Evolutionary conservation across 2,888 invertebrate genomes (phyloP).

Genomic region (Ormyrus rosae): DNA sequence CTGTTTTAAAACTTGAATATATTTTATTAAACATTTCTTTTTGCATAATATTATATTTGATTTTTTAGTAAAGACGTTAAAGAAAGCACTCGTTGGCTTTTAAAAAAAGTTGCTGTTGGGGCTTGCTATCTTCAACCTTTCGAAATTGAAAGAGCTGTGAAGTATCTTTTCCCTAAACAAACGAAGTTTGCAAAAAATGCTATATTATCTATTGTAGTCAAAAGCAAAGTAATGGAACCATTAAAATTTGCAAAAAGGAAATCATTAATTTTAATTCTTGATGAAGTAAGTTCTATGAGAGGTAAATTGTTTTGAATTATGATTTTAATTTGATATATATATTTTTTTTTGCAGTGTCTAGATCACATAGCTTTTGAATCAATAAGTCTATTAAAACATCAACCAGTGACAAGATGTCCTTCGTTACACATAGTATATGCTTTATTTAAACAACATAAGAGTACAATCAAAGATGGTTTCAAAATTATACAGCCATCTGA

Average conservation of each 20-base stretch:
- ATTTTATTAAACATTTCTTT: conserved; percentile 68
- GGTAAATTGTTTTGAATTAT: not conserved
- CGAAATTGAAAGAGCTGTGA: conserved; percentile 75
- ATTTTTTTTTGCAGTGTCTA: conserved; percentile 71
- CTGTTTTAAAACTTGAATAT: conserved; percentile 27
- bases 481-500: conserved; percentile 76
- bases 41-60: conserved; percentile 22
- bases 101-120: conserved; percentile 75
- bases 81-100: conserved; percentile 71
- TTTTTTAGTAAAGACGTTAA: conserved; percentile 62
- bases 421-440: conserved; percentile 83
- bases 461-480: conserved; percentile 79
- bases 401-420: conserved; percentile 85
- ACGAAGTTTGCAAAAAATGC: conserved; percentile 68
- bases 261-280: conserved; percentile 83
- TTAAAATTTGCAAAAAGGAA: conserved; percentile 77
- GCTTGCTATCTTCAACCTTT: conserved; percentile 69
- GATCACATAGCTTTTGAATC: conserved; percentile 90
- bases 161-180: conserved; percentile 71
- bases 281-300: conserved; percentile 78
- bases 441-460: conserved; percentile 80
- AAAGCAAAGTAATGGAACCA: conserved; percentile 57
- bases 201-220: conserved; percentile 69
- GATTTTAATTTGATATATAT: not conserved
- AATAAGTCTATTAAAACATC: conserved; percentile 80